These are phyloP conservation scores for Elymnias hypermnestra DNA, from an alignment of 1,140 invertebrate genomes.

Conservation along the genomic window DNA sequence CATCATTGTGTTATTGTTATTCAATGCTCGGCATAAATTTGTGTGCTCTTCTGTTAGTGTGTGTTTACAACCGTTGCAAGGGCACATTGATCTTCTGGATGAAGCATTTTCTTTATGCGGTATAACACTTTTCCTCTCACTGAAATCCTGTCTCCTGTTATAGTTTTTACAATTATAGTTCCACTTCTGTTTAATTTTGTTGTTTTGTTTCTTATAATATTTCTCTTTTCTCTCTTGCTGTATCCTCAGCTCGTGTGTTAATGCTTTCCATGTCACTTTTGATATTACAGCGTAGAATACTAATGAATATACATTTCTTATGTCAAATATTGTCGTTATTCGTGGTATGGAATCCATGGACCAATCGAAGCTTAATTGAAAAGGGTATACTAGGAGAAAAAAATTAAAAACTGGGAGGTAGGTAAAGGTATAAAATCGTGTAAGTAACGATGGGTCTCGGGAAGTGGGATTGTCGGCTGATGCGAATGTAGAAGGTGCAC, in stretches of 20 bases:
- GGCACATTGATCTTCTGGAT: constrained; percentile 57
- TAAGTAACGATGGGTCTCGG: constrained; percentile 81
- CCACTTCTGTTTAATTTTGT: constrained; percentile 59
- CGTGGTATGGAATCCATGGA: constrained; percentile 95
- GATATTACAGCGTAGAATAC: constrained; percentile 82
- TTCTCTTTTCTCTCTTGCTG: constrained; percentile 53
- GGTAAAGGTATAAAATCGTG: constrained; percentile 88
- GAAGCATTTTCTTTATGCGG: constrained; percentile 54
- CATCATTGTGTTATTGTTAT: constrained; percentile 77
- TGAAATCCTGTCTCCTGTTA: constrained; percentile 50
- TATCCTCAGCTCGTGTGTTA: constrained; percentile 49
- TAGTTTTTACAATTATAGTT: constrained; percentile 56
- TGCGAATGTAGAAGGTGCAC: constrained; percentile 86
- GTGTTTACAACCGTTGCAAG: constrained; percentile 75
- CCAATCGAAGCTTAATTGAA: constrained; percentile 94
- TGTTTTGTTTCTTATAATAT: constrained; percentile 57
- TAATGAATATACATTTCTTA: constrained; percentile 83
- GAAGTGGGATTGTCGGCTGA: constrained; percentile 94
- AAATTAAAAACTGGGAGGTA: constrained; percentile 93
- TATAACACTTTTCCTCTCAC: constrained; percentile 56
- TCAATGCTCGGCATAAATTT: constrained; percentile 72
- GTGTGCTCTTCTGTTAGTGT: constrained; percentile 76
- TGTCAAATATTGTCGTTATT: constrained; percentile 84
- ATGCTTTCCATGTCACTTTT: constrained; percentile 64
- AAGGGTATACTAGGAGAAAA: constrained; percentile 87